Evolutionary conservation across 2,888 invertebrate genomes (phyloP), one percentile per base, ranked within the genome.

Genomic region (Lochmaea crataegi): DNA sequence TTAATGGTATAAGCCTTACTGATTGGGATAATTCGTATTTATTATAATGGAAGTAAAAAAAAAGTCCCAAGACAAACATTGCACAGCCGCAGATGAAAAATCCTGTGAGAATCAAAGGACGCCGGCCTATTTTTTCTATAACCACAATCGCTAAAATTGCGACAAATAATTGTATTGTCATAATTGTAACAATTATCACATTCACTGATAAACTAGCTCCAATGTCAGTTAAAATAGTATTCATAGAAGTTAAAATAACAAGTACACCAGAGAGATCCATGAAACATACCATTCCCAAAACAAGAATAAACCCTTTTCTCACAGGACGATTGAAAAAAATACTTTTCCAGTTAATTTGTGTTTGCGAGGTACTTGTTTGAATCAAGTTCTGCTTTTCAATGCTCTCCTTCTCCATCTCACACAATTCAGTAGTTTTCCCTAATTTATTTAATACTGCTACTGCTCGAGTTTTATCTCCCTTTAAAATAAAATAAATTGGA

Each of bases 191-290:
- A 22, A 94, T 91, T n/a, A 93, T 91, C 9, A 91, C 82, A 11
- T 89, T 88, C 0, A 93, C 88, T 76, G 89, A 81, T 74, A 94
- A 86, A n/a, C 90, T 85, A 72, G 32, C 45, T 32, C 93, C 93
- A 14, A 94, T 92, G 2, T 91, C 91, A 53, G 88, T 79, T 85
- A 94, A 93, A 80, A 94, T 94, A 65, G 89, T 88, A 75, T 90
- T 90, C 0, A 93, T 91, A 84, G 93, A 94, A 86, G 94, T 93
- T 79, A 94, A 92, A 76, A 94, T 92, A 0, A 93, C 93, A 86
- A 93, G 93, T 78, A 94, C 90, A 73, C 94, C 94, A 70, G 93
- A 92, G 82, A 93, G 90, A 84, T 94, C 94, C 82, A 94, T 94
- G 86, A 94, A 93, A 82, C 94, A 90, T 93, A 96, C 94, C 76